Evolutionary conservation across 2,797 vertebrate species (phyloP).

Genomic region (Schizopygopsis malacanthus): DNA sequence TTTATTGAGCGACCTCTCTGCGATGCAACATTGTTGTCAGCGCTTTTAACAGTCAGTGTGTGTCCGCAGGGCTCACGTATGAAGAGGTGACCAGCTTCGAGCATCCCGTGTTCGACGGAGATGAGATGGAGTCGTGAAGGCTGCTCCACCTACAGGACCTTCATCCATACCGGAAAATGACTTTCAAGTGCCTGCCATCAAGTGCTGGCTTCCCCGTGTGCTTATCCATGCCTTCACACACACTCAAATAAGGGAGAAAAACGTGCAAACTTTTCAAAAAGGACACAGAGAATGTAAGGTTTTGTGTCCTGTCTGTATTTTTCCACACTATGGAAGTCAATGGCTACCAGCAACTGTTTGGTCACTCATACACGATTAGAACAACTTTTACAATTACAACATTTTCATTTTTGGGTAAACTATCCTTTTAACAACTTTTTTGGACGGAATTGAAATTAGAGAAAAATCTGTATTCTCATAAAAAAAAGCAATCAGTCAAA

Average conservation of each 20-base stretch:
- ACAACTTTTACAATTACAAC: background rate
- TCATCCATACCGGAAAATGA: slow-evolving; percentile 51
- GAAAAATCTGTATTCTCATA: slow-evolving; percentile 24
- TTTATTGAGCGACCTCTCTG: background rate
- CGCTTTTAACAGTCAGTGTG: background rate
- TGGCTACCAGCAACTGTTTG: background rate
- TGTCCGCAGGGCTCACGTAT: slow-evolving; percentile 87
- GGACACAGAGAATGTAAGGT: slow-evolving; percentile 54
- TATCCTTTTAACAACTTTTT: background rate
- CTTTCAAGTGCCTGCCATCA: slow-evolving; percentile 89
- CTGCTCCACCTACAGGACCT: slow-evolving; percentile 63
- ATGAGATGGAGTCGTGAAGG: slow-evolving; percentile 96
- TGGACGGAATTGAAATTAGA: background rate
- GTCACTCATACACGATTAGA: background rate
- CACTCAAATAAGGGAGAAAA: slow-evolving; percentile 29
- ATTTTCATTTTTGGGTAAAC: background rate
- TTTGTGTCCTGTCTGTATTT: slow-evolving; percentile 19
- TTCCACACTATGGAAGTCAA: background rate
- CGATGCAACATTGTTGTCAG: background rate
- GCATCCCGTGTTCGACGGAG: slow-evolving; percentile 87
- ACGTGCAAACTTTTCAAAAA: slow-evolving; percentile 11
- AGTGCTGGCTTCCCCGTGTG: slow-evolving; percentile 71
- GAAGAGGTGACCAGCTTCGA: slow-evolving; percentile 94
- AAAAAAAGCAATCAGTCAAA: background rate
- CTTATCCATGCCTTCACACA: slow-evolving; percentile 28